Evolutionary conservation across 2,888 invertebrate species (phyloP).

Genomic region (Amphipyra tragopoginis): DNA sequence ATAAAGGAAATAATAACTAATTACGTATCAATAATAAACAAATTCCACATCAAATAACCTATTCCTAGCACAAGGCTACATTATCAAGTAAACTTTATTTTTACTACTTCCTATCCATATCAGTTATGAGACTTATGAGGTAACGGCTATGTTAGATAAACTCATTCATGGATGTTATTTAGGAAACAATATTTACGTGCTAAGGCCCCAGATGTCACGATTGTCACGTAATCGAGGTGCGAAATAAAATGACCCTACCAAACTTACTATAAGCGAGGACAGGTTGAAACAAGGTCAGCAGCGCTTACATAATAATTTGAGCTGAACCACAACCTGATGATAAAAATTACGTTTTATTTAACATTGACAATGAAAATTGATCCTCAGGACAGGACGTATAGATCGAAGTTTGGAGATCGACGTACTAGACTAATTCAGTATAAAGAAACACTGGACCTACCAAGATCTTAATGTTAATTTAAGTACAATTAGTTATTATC

Average conservation of each 20-base stretch:
- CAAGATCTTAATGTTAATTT: too few relatives aligned
- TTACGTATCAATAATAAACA: constrained; percentile 17
- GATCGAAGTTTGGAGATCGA: not conserved
- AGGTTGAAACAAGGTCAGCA: constrained; percentile 67
- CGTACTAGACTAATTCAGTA: not conserved
- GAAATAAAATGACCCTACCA: constrained; percentile 64
- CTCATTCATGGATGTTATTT: constrained; percentile 50
- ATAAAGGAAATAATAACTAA: too few relatives aligned
- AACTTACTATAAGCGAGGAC: constrained; percentile 48
- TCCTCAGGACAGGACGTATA: not conserved
- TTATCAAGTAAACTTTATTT: constrained; percentile 35
- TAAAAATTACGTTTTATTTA: constrained; percentile 58
- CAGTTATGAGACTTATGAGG: constrained; percentile 53
- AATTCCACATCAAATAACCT: constrained; percentile 22
- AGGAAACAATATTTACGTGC: constrained; percentile 55
- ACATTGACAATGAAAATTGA: constrained; percentile 68
- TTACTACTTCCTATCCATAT: constrained; percentile 45
- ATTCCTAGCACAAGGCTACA: constrained; percentile 33
- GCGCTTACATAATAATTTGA: constrained; percentile 75
- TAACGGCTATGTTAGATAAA: constrained; percentile 49
- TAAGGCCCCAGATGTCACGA: constrained; percentile 51
- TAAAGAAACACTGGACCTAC: not conserved
- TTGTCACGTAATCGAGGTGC: constrained; percentile 60
- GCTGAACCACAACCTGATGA: constrained; percentile 52
- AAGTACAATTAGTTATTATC: too few relatives aligned